Evolutionary conservation across 2,888 invertebrate genomes (phyloP), one percentile per base, ranked within the genome.

Genomic region (Limnephilus rhombicus): DNA sequence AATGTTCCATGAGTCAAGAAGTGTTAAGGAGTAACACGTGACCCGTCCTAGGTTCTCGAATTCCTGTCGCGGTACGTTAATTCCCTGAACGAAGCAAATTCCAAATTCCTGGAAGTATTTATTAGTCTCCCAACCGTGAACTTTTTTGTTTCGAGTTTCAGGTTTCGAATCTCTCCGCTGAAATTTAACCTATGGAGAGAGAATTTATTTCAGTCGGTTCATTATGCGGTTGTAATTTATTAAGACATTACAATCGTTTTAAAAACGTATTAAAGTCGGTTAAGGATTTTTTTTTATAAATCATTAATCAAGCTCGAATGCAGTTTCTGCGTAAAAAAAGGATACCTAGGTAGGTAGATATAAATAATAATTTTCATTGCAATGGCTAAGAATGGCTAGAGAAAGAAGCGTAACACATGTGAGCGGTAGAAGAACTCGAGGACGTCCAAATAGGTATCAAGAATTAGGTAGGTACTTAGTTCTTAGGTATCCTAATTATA

Each of bases 1-100:
- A 83, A 83, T 41, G 37, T 37, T 37, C 18, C 68, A 68, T 37
- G 37, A 83, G 83, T 34, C 83, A 41, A 83, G 83, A 24, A 88
- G 31, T 81, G 37, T 81, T 81, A 89, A 68, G 68, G 24, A 68
- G 68, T 68, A 68, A 83, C 90, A 82, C 83, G 83, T 90, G 90
- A 90, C 90, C 90, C 90, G 90, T 90, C 53, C 82, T 29, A 53
- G 49, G 31, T 83, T 29, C 90, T 83, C 49, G 29, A 83, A 88
- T 34, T 90, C 45, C 81, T 90, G 90, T 90, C 53, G 12, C 90
- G 90, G 81, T 29, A 90, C 80, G 83, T 90, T 90, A 83, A 90
- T 49, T 83, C 53, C 83, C 90, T 83, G 90, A 90, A 90, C 90
- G 90, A 53, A 53, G 83, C 49, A 80, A 90, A 90, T 53, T 83